Evolutionary conservation across 2,113 vertebrate genomes (phyloP), one percentile per base, ranked within the genome.

Genomic region (Spilogale gracilis): DNA sequence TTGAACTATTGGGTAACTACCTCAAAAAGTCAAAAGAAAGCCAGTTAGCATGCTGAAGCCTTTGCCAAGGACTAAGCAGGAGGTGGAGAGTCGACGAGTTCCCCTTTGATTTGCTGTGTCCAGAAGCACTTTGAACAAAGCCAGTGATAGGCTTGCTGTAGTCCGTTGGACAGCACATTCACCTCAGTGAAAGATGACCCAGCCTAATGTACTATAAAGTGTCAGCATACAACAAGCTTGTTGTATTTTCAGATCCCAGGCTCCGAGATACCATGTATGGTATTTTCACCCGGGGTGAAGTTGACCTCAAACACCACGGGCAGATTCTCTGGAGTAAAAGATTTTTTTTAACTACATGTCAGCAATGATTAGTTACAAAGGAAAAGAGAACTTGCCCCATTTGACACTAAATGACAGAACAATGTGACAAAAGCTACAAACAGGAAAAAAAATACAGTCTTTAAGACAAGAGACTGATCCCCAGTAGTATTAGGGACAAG

Each of bases 371-470:
- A 96, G 94, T 95, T 94, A 95, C 96, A 95, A 89, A 60, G 91
- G 69, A 69, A 97, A 88, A 89, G 45, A 96, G 78, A 95, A 91
- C 10, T 79, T 80, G 58, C 89, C 83, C 67, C 63, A 8, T 58
- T 97, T 96, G 96, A 88, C 96, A 94, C 67, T 73, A 94, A 97
- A 94, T 96, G 97, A 96, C 84, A 92, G 86, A 89, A 82, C 95
- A 96, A 92, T 93, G 82, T 71, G 92, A 84, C 94, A 95, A 91
- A 38, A 94, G 80, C 71, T 89, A 67, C 78, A 95, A 96, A 94
- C 16, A 63, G 27, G 18, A 30, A n/a, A 38, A 81, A 45, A 16
- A 52, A 85, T 79, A 69, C 87, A 61, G 80, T 79, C 87, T 52
- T 60, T 84, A 85, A 97, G 97, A 97, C 88, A 86, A 38, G 16